Percentiles rank a stretch among this genome's conserved stretches.
Conservation (phyloP, 2,113 vertebrate species). For the Riparia riparia region DNA sequence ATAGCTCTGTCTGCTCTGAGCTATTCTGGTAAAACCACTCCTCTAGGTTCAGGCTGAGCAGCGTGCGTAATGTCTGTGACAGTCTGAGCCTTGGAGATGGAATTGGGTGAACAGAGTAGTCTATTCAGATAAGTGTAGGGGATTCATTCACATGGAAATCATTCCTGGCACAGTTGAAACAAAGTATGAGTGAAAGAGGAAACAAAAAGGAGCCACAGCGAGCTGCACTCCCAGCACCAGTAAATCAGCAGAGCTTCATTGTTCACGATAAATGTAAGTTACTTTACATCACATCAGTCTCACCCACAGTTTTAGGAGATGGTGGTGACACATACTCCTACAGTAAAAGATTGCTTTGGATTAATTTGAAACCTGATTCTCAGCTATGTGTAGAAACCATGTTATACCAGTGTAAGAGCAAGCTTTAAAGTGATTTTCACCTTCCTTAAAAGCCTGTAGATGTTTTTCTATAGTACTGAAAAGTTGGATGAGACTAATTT, state of each 20-base stretch:
- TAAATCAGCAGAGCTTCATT: not conserved
- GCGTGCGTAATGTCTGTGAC: slow-evolving; percentile 17
- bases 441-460: not conserved
- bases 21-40: not conserved
- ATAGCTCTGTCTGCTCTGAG: not conserved
- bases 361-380: not conserved
- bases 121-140: slow-evolving; percentile 42
- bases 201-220: not conserved
- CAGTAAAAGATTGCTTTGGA: not conserved
- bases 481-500: not conserved
- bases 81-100: slow-evolving; percentile 31
- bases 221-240: not conserved
- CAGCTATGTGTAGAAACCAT: not conserved
- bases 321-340: not conserved
- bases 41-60: not conserved
- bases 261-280: not conserved
- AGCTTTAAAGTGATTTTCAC: not conserved
- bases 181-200: slow-evolving; percentile 7
- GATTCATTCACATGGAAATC: slow-evolving; percentile 64
- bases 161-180: not conserved
- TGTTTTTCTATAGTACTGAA: not conserved
- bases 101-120: slow-evolving; percentile 49
- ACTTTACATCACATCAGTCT: not conserved
- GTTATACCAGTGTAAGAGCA: not conserved
- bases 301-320: not conserved